Base-by-base conservation (phyloP, 1,140 invertebrate species). In the Dinoponera quadriceps region DNA sequence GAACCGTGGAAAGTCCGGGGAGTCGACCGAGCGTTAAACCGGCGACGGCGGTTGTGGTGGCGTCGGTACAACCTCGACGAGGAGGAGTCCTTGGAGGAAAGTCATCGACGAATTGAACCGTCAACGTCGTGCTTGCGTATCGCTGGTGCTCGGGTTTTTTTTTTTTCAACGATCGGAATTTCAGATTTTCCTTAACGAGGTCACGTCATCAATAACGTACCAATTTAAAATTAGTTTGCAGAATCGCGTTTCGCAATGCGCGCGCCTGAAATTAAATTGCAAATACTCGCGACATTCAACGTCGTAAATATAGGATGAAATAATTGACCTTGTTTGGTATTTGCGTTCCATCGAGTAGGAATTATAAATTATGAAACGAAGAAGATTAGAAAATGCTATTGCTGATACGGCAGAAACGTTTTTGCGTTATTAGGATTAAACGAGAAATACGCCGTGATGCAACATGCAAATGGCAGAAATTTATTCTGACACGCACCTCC, bases 11-110 rank as follows among this genome's bases (percentile, higher is more conserved):
- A 85, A 85, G 63, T 75, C 57, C 33, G 55, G 44, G 9, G 14
- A 59, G 18, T 54, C 84, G 59, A 80, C 72, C 66, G 69, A 84
- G 66, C 74, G 62, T 74, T 69, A 74, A 81, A 84, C 38, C 20
- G 48, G 44, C 33, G 25, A 33, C 33, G 22, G 2, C 20, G 48
- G 44, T 25, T n/a, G 7, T 20, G 22, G 2, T 44, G 38, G 25
- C 22, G 54, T 2, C 38, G 38, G 9, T 44, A 11, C 13, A 68
- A 74, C 65, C 69, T 74, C 69, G 48, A 62, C 49, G 49, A 60
- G 33, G 54, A 63, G 25, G 48, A 63, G 25, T 54, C 68, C 69
- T 86, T 84, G 75, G 80, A 74, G 5, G 29, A 77, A 77, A 77
- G 27, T 20, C n/a, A 33, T 13, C 25, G 33, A 33, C 7, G n/a